phyloP scores from a whole-genome alignment of 2,113 vertebrate genomes.

The Uria lomvia region DNA sequence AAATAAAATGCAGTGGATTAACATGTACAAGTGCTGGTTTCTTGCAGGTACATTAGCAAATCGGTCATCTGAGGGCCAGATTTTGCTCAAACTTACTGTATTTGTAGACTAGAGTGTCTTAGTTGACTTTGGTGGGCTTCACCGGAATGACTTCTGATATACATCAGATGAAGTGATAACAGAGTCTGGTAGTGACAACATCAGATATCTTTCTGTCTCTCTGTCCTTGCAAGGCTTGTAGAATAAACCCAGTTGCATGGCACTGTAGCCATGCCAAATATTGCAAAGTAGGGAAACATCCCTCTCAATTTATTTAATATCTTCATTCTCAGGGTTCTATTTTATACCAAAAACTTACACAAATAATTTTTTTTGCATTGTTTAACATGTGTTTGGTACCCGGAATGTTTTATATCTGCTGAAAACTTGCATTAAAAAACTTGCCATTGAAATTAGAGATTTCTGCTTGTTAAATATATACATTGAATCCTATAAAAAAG shows the following conservation, averaged over 20 bases:
- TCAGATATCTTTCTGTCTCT: background rate
- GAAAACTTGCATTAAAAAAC: background rate
- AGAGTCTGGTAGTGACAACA: background rate
- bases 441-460: background rate
- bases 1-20: conserved; percentile 26
- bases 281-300: background rate
- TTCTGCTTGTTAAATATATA: background rate
- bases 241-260: background rate
- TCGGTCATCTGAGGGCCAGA: background rate
- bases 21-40: background rate
- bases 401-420: background rate
- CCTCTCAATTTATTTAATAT: background rate
- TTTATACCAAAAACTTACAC: background rate
- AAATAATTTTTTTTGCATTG: background rate
- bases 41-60: background rate
- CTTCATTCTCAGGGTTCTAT: background rate
- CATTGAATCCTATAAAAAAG: background rate
- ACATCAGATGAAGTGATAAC: background rate
- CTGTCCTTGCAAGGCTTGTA: background rate
- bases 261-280: background rate
- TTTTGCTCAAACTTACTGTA: background rate
- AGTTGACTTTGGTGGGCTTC: background rate
- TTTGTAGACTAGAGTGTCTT: background rate
- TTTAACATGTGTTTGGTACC: background rate
- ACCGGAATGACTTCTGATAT: background rate